Conservation (phyloP, 2,888 invertebrate genomes). For the Calephelis perditalis region DNA sequence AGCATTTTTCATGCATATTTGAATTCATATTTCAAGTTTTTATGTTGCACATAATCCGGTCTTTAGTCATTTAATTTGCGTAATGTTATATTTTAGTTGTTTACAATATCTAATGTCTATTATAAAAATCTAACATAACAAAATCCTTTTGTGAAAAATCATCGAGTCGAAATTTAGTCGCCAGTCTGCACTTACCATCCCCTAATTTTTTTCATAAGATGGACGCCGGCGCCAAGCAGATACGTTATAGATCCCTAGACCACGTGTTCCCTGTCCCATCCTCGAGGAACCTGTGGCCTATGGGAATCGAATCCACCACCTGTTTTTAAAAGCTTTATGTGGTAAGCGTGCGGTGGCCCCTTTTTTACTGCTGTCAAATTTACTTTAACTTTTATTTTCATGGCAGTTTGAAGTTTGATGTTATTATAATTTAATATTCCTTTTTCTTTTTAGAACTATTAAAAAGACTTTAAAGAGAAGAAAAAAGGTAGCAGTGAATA, state of each 20-base stretch:
- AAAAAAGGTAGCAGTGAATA: no score
- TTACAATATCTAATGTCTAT: no score
- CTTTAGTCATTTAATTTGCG: no score
- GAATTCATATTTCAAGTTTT: no score
- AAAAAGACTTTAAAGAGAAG: no score
- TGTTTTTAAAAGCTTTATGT: conserved; percentile 61
- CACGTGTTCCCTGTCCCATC: conserved; percentile 50
- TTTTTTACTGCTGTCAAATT: conserved; percentile 20
- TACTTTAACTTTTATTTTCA: conserved; percentile 17
- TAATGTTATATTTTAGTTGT: no score
- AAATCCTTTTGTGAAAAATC: no score
- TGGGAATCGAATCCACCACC: conserved; percentile 57
- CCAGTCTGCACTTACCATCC: conserved; percentile 41
- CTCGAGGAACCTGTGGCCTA: conserved; percentile 43
- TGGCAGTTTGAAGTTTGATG: background rate
- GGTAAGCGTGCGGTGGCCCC: conserved; percentile 39
- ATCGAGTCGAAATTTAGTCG: conserved; percentile 30
- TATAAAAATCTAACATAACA: no score
- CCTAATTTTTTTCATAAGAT: conserved; percentile 32
- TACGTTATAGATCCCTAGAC: conserved; percentile 58
- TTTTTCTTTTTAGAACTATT: conserved; percentile 5
- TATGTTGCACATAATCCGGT: no score
- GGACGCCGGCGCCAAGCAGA: conserved; percentile 64
- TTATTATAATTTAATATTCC: conserved; percentile 5
- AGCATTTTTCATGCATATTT: no score